Evolutionary conservation across 2,113 vertebrate species (phyloP).

Genomic region (Cyanocitta stelleri): DNA sequence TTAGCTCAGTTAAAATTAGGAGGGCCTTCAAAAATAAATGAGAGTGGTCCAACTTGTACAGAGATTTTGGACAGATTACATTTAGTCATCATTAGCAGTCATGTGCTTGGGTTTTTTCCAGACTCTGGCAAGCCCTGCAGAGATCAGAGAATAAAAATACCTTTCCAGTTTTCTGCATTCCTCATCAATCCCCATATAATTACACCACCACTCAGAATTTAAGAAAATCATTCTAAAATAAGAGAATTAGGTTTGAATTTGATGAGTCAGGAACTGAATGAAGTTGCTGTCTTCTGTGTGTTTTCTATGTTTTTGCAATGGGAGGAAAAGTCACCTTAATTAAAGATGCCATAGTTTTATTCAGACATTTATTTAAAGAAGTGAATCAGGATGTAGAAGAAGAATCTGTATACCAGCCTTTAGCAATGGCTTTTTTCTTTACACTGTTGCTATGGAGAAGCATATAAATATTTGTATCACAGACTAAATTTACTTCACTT

Average conservation of each 20-base stretch:
- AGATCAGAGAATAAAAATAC: neutral
- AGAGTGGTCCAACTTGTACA: neutral
- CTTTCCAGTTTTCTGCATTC: neutral
- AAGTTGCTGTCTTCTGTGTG: neutral
- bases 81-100: neutral
- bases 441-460: slow-evolving; percentile 13
- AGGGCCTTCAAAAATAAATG: neutral
- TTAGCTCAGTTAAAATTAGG: neutral
- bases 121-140: neutral
- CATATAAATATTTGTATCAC: slow-evolving; percentile 39
- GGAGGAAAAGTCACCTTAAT: neutral
- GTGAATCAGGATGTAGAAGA: neutral
- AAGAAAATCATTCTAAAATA: neutral
- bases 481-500: slow-evolving; percentile 1
- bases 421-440: neutral
- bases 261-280: neutral
- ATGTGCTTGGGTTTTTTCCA: neutral
- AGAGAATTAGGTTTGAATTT: neutral
- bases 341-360: neutral
- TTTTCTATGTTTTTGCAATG: neutral
- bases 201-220: neutral
- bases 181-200: neutral
- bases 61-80: neutral
- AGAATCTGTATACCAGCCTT: neutral
- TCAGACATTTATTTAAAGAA: neutral